These are phyloP conservation scores for Miniopterus natalensis DNA, from an alignment of 2,113 vertebrate genomes.

Conservation along the genomic window DNA sequence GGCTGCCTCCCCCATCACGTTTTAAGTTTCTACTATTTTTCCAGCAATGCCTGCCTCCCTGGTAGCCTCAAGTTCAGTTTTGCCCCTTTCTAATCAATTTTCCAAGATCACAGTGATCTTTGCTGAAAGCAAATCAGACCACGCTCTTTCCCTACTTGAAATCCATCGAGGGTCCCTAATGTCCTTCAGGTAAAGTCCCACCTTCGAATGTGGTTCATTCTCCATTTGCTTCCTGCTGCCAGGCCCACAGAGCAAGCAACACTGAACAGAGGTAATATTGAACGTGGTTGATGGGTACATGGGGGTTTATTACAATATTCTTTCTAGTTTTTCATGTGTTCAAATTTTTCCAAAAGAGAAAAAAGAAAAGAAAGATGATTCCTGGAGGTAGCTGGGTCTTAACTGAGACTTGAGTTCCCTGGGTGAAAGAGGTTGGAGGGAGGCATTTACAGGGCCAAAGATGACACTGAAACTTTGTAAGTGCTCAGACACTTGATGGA, in stretches of 20 bases:
- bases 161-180: background rate
- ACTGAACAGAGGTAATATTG: background rate
- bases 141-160: background rate
- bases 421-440: background rate
- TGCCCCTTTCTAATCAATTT: background rate
- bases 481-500: fast-evolving
- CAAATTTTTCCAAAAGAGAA: background rate
- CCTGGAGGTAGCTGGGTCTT: background rate
- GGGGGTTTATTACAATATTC: background rate
- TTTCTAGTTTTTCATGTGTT: background rate
- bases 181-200: background rate
- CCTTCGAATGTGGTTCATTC: background rate
- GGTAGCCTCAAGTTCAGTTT: background rate
- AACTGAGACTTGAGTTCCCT: background rate
- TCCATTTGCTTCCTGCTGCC: background rate
- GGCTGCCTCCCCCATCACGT: background rate
- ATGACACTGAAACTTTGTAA: background rate
- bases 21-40: background rate
- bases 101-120: background rate
- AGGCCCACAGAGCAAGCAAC: background rate
- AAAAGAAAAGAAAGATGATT: background rate
- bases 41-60: background rate
- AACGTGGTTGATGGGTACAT: background rate
- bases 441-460: background rate
- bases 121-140: background rate